A percentile compares a stretch with the other conserved stretches of the same genome.
Conservation (phyloP, 2,797 vertebrate genomes). For the Notamacropus eugenii region DNA sequence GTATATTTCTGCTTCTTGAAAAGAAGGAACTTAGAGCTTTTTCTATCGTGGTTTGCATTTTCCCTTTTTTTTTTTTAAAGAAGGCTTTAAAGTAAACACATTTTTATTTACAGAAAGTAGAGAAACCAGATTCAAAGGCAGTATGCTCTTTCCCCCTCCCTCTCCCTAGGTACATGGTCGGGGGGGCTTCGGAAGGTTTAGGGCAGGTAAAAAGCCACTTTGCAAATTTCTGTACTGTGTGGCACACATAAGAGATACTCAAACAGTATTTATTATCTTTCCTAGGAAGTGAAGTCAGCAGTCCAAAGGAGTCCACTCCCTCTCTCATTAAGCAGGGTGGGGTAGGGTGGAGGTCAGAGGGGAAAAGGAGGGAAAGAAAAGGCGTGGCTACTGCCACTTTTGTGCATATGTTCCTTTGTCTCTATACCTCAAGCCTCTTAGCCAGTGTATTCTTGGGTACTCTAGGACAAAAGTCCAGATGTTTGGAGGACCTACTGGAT, state of each 20-base stretch:
- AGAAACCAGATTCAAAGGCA: constrained; percentile 51
- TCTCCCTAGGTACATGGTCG: background rate
- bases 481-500: background rate
- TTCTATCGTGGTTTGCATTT: constrained; percentile 39
- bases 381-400: background rate
- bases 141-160: background rate
- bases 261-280: background rate
- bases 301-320: background rate
- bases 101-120: constrained; percentile 47
- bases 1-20: constrained; percentile 57
- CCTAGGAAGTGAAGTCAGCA: background rate
- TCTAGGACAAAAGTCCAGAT: background rate
- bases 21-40: constrained; percentile 69
- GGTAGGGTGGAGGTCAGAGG: background rate
- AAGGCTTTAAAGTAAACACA: constrained; percentile 46
- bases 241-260: background rate
- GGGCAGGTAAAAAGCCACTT: background rate
- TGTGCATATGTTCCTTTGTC: background rate
- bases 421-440: background rate
- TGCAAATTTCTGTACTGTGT: background rate
- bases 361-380: background rate
- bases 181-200: background rate
- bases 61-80: constrained; percentile 53
- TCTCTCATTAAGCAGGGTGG: background rate
- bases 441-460: background rate